Base-by-base conservation (phyloP, 2,113 vertebrate species). In the Embiotoca jacksoni region DNA sequence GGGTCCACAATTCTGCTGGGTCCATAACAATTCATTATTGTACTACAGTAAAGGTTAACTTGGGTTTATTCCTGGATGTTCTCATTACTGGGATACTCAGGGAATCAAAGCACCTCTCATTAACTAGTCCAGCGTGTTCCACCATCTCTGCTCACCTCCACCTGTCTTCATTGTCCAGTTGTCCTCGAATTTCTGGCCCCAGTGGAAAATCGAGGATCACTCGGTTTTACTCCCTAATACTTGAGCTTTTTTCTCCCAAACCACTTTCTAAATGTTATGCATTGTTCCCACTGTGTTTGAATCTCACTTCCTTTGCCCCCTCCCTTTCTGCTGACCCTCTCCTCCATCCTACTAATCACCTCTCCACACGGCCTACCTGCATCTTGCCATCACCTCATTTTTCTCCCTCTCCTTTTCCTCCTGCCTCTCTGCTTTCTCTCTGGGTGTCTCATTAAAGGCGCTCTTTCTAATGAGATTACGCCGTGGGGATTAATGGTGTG, bases 381-480 rank as follows among this genome's bases (percentile, higher is more conserved):
- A 62, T 78, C 75, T 56, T 31, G 55, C 71, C 80, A 54, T 63
- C 33, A 16, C 83, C 80, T 87, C 79, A 82, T 90, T 91, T 87
- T 84, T 87, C 83, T 83, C 66, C 61, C 74, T 64, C 83, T 67
- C 71, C 61, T 78, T 69, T 59, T 33, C 72, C 53, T 64, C 69
- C 75, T 62, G 63, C 76, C 68, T 72, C 82, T 80, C 61, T 16
- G 68, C 85, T 64, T 63, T 77, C 88, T 91, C 90, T 91, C 90
- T 73, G 85, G 88, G 88, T 86, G 88, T 92, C 94, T 93, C 91
- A 94, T 94, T 94, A 92, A 91, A 91, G 86, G 90, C 86, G 87
- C 85, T 94, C 89, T 85, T 90, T 90, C 89, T 94, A 93, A 94
- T 94, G 90, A 93, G 94, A 94, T 93, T 93, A 94, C 81, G 91